Evolutionary conservation across 2,113 vertebrate genomes (phyloP).

Genomic region (Scalopus aquaticus): DNA sequence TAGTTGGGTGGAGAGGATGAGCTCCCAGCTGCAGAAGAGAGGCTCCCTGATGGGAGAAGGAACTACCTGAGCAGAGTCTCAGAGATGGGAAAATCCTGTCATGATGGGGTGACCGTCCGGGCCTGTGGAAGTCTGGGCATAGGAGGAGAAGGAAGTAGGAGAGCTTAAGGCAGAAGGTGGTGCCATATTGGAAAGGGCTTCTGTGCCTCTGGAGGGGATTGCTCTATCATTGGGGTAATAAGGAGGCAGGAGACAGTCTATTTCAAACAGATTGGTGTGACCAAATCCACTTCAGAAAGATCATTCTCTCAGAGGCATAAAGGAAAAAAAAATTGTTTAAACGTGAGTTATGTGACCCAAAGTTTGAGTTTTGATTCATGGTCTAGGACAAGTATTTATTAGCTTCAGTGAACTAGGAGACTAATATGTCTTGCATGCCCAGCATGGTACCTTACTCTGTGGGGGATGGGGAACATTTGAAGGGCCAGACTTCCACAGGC

Average conservation of each 20-base stretch:
- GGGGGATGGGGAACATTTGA: not conserved
- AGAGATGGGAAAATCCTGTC: not conserved
- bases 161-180: not conserved
- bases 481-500: too few species aligned
- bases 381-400: slow-evolving; percentile 34
- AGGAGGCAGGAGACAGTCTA: not conserved
- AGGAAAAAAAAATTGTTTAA: not conserved
- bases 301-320: not conserved
- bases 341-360: not conserved
- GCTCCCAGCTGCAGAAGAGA: not conserved
- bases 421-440: not conserved
- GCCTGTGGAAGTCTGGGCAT: not conserved
- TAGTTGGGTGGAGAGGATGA: not conserved
- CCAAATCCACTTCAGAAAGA: not conserved
- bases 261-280: not conserved
- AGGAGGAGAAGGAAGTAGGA: not conserved
- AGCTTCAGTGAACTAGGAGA: not conserved
- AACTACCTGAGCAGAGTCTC: not conserved
- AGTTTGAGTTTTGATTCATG: slow-evolving; percentile 37
- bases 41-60: not conserved
- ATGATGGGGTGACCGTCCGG: too few species aligned
- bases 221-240: not conserved
- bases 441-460: not conserved
- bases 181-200: not conserved
- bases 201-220: not conserved